phyloP scores from a whole-genome alignment of 2,113 vertebrate genomes.

The Antennarius striatus region DNA sequence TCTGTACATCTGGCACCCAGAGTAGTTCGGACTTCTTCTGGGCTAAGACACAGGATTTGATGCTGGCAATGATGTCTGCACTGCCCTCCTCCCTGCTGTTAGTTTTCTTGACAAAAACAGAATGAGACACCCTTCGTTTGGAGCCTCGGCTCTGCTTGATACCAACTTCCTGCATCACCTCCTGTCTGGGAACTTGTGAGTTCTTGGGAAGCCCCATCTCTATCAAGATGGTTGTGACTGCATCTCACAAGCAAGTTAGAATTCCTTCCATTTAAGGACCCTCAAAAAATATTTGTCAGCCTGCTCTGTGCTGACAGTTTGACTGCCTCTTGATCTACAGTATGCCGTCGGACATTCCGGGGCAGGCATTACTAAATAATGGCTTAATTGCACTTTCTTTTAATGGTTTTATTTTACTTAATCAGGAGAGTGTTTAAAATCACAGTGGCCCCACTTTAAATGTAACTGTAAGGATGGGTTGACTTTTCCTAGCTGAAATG shows the following conservation, averaged over 20 bases:
- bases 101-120: slow-evolving; percentile 14
- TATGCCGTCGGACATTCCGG: not conserved
- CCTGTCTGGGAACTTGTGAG: too few relatives aligned
- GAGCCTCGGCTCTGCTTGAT: too few relatives aligned
- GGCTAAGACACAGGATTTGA: slow-evolving; percentile 14
- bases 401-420: not conserved
- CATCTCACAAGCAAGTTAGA: slow-evolving; percentile 1
- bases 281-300: not conserved
- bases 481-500: slow-evolving; percentile 10
- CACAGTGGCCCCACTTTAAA: slow-evolving; percentile 34
- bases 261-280: not conserved
- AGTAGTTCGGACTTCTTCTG: slow-evolving; percentile 16
- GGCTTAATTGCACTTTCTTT: slow-evolving; percentile 6
- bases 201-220: not conserved
- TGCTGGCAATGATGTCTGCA: slow-evolving; percentile 20
- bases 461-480: slow-evolving; percentile 27
- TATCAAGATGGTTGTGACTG: not conserved
- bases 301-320: not conserved
- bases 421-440: slow-evolving; percentile 8
- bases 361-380: not conserved
- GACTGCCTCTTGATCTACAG: not conserved
- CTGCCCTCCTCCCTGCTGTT: slow-evolving; percentile 5
- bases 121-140: not conserved
- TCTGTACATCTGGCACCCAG: slow-evolving; percentile 45
- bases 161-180: too few relatives aligned